Base-by-base conservation (phyloP, 2,797 vertebrate species). In the Etheostoma nigrum region DNA sequence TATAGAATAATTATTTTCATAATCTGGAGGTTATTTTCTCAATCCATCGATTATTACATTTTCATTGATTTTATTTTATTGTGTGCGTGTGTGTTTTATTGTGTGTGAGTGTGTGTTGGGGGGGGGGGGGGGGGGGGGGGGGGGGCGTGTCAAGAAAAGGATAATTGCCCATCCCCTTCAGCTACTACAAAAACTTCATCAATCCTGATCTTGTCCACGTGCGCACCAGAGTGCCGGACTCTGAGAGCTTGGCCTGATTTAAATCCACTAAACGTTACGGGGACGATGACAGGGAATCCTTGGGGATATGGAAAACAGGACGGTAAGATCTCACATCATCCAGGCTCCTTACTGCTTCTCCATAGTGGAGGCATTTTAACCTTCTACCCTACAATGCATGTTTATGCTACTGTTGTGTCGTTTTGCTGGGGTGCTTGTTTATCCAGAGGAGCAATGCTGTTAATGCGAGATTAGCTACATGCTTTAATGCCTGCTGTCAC, bases 231-330 rank as follows among this genome's bases (percentile, higher is more conserved):
- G 76, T 36, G 72, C 66, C 6, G 5, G 40, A 61, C 23, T 8
- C 51, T 6, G 60, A 36, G 47, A 33, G 27, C 33, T 64, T 11
- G 63, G 23, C 21, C 21, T 19, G 27, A 36, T 15, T 25, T 8
- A 25, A 67, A 54, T 77, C 78, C 52, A n/a, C 59, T 23, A 40
- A 9, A 12, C 36, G 36, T 40, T 25, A 33, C 69, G 19, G 67
- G 48, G 45, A 88, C 82, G 55, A 99, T 99, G 98, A 97, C 96
- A 21, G 96, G 96, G 48, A 93, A 96, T 62, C 93, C 81, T 74
- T 99, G 98, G 98, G 98, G 98, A 86, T 99, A 99, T 76, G 97
- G 97, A 72, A 95, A 95, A 83, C 94, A 96, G 82, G 95, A 99
- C 89, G 98, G 98, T 99, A 96, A 96, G 96, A 74, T 60, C 7